A percentile compares a stretch with the other conserved stretches of the same genome.
phyloP scores from a whole-genome alignment of 1,140 invertebrate genomes.

The Tribolium castaneum region DNA sequence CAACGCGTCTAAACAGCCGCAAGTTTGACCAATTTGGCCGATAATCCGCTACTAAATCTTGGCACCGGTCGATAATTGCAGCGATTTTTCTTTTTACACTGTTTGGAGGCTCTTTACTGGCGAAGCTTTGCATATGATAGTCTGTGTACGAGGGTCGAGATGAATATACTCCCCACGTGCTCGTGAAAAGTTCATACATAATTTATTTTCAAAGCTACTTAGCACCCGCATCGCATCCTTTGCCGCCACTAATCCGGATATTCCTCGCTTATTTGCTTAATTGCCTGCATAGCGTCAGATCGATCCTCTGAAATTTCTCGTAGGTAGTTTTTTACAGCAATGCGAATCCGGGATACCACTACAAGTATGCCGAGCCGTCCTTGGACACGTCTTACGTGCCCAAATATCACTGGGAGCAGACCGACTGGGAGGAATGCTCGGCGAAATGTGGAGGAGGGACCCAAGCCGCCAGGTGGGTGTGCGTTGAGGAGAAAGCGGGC shows the following conservation, averaged over 20 bases:
- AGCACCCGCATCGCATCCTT: conserved; percentile 39
- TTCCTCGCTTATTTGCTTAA: conserved; percentile 42
- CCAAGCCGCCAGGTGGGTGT: conserved; percentile 62
- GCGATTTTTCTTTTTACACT: neutral
- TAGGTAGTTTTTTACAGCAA: conserved; percentile 63
- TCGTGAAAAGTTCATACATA: conserved; percentile 51
- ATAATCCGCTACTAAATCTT: conserved; percentile 34
- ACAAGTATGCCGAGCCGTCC: conserved; percentile 62
- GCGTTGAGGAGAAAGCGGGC: conserved; percentile 65
- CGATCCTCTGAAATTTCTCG: neutral
- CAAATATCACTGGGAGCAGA: conserved; percentile 67
- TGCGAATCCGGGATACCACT: conserved; percentile 64
- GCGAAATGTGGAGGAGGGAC: conserved; percentile 65
- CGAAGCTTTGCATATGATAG: neutral
- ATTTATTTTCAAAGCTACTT: conserved; percentile 53
- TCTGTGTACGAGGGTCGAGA: neutral
- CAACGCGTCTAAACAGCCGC: neutral
- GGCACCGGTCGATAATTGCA: neutral
- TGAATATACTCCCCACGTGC: neutral
- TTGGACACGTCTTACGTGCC: conserved; percentile 58
- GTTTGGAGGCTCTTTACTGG: neutral
- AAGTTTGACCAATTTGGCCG: conserved; percentile 21
- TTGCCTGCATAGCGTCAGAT: conserved; percentile 22
- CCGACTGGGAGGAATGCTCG: conserved; percentile 64
- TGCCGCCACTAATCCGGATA: conserved; percentile 38